These are phyloP conservation scores for Bubo blakistoni DNA, from an alignment of 2,113 vertebrate species.

Conservation along the genomic window DNA sequence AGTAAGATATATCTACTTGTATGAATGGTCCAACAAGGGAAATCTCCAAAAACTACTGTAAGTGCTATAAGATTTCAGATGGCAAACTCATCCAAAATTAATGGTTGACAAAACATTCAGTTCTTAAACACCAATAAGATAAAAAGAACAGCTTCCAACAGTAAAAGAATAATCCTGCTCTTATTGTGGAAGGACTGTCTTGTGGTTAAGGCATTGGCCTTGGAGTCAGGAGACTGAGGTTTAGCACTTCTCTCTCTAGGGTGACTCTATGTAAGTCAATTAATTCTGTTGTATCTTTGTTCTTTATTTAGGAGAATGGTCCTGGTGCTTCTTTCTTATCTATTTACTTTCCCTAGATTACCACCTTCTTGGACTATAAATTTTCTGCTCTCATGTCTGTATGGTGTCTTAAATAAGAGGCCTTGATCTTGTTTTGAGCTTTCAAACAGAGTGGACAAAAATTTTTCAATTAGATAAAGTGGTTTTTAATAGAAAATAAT, in stretches of 20 bases:
- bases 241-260: background rate
- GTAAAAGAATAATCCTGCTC: background rate
- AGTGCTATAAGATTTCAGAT: conserved; percentile 35
- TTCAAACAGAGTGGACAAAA: background rate
- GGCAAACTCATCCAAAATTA: conserved; percentile 12
- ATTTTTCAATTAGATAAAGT: background rate
- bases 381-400: background rate
- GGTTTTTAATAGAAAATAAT: background rate
- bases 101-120: conserved; percentile 18
- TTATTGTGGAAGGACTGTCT: background rate
- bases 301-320: background rate
- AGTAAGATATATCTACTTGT: conserved; percentile 29
- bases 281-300: background rate
- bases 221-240: background rate
- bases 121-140: background rate
- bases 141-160: background rate
- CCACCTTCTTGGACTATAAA: background rate
- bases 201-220: background rate
- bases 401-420: background rate
- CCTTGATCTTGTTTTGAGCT: background rate
- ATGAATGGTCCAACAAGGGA: conserved; percentile 23
- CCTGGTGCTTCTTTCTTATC: background rate
- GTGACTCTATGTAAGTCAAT: background rate
- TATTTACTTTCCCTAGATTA: background rate
- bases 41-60: conserved; percentile 55